Percentiles rank a stretch among this genome's conserved stretches.
phyloP scores from a whole-genome alignment of 2,113 vertebrate species.

The Bombycilla garrulus region DNA sequence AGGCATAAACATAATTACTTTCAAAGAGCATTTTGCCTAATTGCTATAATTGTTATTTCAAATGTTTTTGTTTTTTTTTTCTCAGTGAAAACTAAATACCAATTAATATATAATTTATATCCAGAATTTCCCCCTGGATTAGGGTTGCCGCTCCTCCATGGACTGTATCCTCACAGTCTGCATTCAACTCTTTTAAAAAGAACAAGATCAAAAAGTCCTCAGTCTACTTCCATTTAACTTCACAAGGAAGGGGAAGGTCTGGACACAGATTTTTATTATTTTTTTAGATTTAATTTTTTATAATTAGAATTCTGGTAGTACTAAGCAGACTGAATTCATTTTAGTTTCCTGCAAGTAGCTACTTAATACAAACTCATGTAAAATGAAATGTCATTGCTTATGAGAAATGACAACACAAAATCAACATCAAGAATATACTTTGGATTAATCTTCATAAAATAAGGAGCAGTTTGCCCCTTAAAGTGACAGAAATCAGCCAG shows the following conservation, averaged over 20 bases:
- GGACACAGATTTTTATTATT: neutral
- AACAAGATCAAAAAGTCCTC: neutral
- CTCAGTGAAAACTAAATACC: neutral
- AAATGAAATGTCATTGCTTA: neutral
- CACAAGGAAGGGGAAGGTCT: neutral
- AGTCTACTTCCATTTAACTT: neutral
- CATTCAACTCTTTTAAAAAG: neutral
- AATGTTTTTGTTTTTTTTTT: neutral
- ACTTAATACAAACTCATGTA: neutral
- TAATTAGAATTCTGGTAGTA: neutral
- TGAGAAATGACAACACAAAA: neutral
- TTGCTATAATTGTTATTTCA: neutral
- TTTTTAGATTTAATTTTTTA: neutral
- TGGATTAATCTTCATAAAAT: neutral
- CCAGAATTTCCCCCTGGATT: neutral
- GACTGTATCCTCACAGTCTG: neutral
- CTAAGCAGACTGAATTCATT: constrained; percentile 9
- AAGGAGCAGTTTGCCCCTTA: neutral
- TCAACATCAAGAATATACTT: neutral
- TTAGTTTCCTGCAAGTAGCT: neutral
- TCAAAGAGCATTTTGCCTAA: neutral
- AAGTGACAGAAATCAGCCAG: neutral
- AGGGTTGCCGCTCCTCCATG: neutral
- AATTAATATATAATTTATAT: neutral
- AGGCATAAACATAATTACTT: neutral